Evolutionary conservation across 2,797 vertebrate species (phyloP).

Genomic region (Cheirogaleus major): DNA sequence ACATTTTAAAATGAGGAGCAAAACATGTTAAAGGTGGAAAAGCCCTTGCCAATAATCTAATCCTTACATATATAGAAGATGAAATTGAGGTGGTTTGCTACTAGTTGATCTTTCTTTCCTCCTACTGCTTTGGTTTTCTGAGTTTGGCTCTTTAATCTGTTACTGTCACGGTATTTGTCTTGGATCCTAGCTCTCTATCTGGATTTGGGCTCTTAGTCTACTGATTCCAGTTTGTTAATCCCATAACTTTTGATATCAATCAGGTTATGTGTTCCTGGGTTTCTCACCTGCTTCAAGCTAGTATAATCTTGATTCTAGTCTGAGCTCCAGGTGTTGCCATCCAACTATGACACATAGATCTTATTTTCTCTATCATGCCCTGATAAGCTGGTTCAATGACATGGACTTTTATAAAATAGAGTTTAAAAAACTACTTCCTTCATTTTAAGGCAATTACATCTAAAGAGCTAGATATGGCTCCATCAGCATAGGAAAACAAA

Average conservation of each 20-base stretch:
- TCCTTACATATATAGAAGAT: background rate
- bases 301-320: constrained; percentile 25
- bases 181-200: background rate
- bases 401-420: constrained; percentile 10
- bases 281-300: background rate
- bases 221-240: background rate
- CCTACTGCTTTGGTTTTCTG: constrained; percentile 6
- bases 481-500: constrained; percentile 12
- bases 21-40: background rate
- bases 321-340: background rate
- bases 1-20: background rate
- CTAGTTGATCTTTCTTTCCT: constrained; percentile 41
- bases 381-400: constrained; percentile 21
- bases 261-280: background rate
- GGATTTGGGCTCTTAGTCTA: constrained; percentile 18
- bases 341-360: background rate
- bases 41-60: background rate
- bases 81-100: background rate
- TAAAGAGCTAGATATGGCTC: constrained; percentile 25
- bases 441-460: constrained; percentile 27
- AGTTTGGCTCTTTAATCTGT: constrained; percentile 30
- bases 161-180: background rate
- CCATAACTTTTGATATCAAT: constrained; percentile 8
- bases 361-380: constrained; percentile 4
- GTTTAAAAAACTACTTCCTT: constrained; percentile 26